phyloP scores from a whole-genome alignment of 2,113 vertebrate species.

The Etheostoma cragini region DNA sequence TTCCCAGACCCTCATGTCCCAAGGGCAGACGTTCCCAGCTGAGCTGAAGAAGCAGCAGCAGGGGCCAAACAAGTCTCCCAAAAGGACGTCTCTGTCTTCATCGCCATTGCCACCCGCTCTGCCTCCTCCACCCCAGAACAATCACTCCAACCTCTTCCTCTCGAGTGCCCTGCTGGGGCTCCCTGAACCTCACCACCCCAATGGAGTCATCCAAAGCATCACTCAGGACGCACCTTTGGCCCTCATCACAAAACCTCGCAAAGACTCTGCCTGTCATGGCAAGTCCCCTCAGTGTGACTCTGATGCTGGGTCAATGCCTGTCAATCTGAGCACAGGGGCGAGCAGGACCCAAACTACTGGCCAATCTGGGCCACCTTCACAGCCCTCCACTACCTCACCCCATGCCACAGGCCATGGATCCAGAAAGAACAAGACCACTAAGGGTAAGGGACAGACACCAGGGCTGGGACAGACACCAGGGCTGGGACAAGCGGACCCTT shows the following conservation, averaged over 20 bases:
- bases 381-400: constrained; percentile 87
- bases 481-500: constrained; percentile 65
- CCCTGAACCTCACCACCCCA: constrained; percentile 86
- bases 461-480: constrained; percentile 41
- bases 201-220: constrained; percentile 95
- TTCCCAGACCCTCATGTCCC: constrained; percentile 83
- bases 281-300: constrained; percentile 80
- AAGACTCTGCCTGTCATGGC: constrained; percentile 87
- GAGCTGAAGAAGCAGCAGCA: constrained; percentile 91
- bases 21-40: constrained; percentile 93
- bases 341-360: constrained; percentile 85
- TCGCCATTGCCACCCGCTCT: constrained; percentile 74
- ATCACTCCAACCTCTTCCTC: constrained; percentile 95
- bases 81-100: constrained; percentile 89
- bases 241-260: constrained; percentile 93
- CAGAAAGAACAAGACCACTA: constrained; percentile 91
- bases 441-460: constrained; percentile 73
- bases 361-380: constrained; percentile 78
- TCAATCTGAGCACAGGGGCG: constrained; percentile 91
- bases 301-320: constrained; percentile 87
- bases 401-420: constrained; percentile 87
- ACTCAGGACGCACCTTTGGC: constrained; percentile 96
- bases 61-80: constrained; percentile 90
- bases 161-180: constrained; percentile 95
- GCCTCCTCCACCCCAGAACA: constrained; percentile 85